Conservation (phyloP, 2,113 vertebrate genomes). For the Podarcis raffonei region DNA sequence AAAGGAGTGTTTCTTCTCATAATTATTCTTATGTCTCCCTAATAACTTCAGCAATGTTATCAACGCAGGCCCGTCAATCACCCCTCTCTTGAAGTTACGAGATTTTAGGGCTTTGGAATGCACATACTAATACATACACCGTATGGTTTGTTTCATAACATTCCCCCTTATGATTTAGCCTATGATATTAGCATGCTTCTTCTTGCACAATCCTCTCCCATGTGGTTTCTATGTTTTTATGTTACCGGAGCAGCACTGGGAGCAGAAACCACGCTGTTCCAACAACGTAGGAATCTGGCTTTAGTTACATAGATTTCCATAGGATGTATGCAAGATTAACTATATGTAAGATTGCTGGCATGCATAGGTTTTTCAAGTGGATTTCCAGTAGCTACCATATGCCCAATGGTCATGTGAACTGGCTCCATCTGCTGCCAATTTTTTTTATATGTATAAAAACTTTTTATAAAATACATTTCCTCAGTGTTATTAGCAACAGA, state of each 20-base stretch:
- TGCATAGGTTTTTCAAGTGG: background rate
- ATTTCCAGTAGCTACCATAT: background rate
- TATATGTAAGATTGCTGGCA: background rate
- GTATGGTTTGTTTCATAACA: background rate
- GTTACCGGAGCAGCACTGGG: background rate
- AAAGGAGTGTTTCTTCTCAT: background rate
- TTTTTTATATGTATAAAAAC: constrained; percentile 28
- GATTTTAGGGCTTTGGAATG: background rate
- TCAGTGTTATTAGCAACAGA: constrained; percentile 39
- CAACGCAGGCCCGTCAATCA: background rate
- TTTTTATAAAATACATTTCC: background rate
- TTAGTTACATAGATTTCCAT: background rate
- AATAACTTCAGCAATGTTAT: background rate
- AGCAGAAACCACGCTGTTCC: background rate
- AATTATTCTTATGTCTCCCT: background rate
- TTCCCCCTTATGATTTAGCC: no score
- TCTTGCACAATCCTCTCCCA: background rate
- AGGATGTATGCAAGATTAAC: background rate
- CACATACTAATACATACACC: background rate
- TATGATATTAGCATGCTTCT: background rate
- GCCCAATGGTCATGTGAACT: background rate
- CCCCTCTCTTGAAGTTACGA: background rate
- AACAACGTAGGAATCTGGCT: background rate
- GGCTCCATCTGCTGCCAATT: background rate
- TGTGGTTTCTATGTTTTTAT: background rate